Base-by-base conservation (phyloP, 53 echinoderm and acorn worm genomes). In the Apostichopus leukothele region DNA sequence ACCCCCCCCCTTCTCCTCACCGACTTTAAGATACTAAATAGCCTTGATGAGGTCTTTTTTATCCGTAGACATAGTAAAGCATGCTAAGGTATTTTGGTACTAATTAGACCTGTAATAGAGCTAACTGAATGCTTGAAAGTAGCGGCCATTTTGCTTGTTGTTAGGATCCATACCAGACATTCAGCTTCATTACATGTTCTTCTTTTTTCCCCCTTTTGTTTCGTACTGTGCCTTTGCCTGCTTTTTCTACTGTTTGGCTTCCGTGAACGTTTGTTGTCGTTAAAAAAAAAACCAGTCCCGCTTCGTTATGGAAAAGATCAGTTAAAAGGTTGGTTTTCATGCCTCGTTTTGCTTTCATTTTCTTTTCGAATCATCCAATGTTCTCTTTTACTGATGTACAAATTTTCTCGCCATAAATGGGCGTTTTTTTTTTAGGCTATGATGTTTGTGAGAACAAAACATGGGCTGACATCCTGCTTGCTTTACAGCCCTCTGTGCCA, bases 321-420 rank as follows among this genome's bases (percentile, higher is more conserved):
- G 88, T 95, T 93, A 87, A 96, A 96, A 96, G 96, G 96, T 96
- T 96, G 76, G 96, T 96, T 76, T 11, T 53, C 66, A 78, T 59
- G 16, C 22, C 12, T 78, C 9, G 5, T 39, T 18, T 27, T 89
- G 14, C 74, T 60, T 89, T 77, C 11, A 79, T 89, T 77, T 88
- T 75, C 7, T 57, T 10, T 57, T 57, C 57, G 39, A 39, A 39
- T 39, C 57, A 10, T 57, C 57, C 57, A 0, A 57, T 8, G 57
- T 57, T 57, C 25, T 57, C 7, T 57, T 57, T 9, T 57, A 7
- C 5, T 57, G 10, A 7, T 57, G 10, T 5, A 57, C 57, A 10
- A 1, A 1, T 57, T 57, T 9, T 57, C 57, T 0, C 57, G 10
- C 57, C 10, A 10, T 57, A 7, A 57, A 57, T 39, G 39, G 39